phyloP scores from a whole-genome alignment of 1,140 invertebrate genomes.

The Frieseomelitta varia region DNA sequence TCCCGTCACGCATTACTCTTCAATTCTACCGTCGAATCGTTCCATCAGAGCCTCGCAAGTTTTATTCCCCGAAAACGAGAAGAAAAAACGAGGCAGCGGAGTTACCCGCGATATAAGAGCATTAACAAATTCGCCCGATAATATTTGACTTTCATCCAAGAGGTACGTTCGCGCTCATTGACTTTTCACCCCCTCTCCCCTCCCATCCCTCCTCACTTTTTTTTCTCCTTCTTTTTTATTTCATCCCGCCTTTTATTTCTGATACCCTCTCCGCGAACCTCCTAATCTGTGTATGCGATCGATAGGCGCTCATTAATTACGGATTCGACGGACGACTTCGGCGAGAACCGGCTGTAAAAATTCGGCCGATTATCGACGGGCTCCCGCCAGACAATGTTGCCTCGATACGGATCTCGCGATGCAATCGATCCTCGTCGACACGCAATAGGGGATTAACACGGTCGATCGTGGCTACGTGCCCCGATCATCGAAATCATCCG shows the following conservation, averaged over 20 bases:
- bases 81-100: not conserved
- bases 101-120: not conserved
- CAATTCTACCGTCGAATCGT: not conserved
- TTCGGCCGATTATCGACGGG: not conserved
- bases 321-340: constrained; percentile 36
- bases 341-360: not conserved
- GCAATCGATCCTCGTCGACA: constrained; percentile 3
- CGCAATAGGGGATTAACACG: not conserved
- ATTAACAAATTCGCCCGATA: constrained; percentile 43
- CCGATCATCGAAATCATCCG: constrained; percentile 1
- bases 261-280: constrained; percentile 30
- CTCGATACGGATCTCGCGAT: not conserved
- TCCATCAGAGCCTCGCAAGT: not conserved
- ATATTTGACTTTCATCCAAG: constrained; percentile 56
- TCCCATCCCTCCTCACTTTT: too few relatives aligned
- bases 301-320: constrained; percentile 50
- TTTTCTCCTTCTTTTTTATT: constrained; percentile 2
- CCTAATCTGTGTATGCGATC: constrained; percentile 59
- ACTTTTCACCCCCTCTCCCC: not conserved
- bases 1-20: not conserved
- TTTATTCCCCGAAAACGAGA: not conserved
- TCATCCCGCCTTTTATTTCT: not conserved
- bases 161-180: constrained; percentile 36
- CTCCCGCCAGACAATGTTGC: not conserved
- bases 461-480: not conserved